Evolutionary conservation across 2,797 vertebrate genomes (phyloP), one percentile per base, ranked within the genome.

Genomic region (Pantherophis alleghaniensis): DNA sequence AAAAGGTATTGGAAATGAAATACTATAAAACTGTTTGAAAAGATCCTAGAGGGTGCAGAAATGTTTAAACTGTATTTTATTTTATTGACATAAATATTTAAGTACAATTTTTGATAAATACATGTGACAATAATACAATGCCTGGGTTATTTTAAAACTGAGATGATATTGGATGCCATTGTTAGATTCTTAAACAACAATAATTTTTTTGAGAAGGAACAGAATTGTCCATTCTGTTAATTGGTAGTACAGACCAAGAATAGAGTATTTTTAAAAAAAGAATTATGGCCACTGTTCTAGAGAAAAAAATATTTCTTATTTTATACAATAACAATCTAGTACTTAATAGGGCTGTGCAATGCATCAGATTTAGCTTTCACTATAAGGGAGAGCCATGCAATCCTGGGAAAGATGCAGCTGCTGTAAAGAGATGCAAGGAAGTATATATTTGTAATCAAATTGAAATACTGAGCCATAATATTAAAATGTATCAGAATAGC

Each of bases 1-100:
- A 69, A 56, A 87, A 69, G 59, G 53, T 87, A 87, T 57, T 91
- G 24, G 88, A 93, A 90, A 90, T 86, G 24, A 87, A 87, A 37
- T 28, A 18, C 66, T 69, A 51, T 13, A 51, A 59, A 60, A 55
- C 5, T 57, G 47, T 63, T 92, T 92, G 20, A 86, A 47, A 83
- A 56, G 55, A 74, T 88, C 86, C 63, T n/a, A 56, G 28, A 56
- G 18, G 53, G 26, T 89, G 42, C 22, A 66, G 59, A 59, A 87
- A 57, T 57, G 22, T 47, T 87, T 32, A 61, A 89, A 61, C 22
- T 57, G 66, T 57, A 16, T 51, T 83, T 51, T 89, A 83, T 20
- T 83, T 86, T 28, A 47, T 28, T 87, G 59, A 57, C 56, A 51
- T 57, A 55, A 90, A 89, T 63, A 24, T 51, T 47, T 88, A 22